phyloP scores from a whole-genome alignment of 1,140 invertebrate species.

The Oncopeltus fasciatus region DNA sequence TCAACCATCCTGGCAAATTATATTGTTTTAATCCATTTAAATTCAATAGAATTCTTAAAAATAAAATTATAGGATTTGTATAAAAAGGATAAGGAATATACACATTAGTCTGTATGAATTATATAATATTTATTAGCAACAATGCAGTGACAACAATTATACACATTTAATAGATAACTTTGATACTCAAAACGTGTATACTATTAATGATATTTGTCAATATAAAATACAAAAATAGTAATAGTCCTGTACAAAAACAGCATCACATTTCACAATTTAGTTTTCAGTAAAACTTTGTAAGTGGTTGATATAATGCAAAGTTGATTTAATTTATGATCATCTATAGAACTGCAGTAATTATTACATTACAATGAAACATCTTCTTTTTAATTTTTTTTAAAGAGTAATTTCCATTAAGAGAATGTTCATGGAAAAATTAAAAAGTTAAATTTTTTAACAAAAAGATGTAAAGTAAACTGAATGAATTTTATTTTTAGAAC shows the following conservation, averaged over 20 bases:
- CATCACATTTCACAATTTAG: background rate
- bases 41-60: too few species aligned
- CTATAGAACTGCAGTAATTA: background rate
- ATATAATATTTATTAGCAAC: conserved; percentile 1
- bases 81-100: too few species aligned
- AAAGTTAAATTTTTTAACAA: background rate
- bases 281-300: background rate
- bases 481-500: too few species aligned
- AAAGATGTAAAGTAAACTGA: too few species aligned
- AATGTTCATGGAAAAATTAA: background rate
- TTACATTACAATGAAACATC: background rate
- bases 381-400: too few species aligned
- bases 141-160: conserved; percentile 5
- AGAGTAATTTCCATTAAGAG: too few species aligned
- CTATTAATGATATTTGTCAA: background rate
- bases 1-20: too few species aligned
- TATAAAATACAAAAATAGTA: background rate
- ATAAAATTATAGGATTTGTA: too few species aligned
- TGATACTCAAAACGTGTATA: background rate
- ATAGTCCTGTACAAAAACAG: conserved; percentile 5
- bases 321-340: background rate
- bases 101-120: background rate
- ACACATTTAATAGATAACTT: conserved; percentile 1
- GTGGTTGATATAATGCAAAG: background rate
- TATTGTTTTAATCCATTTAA: too few species aligned